A percentile compares a stretch with the other conserved stretches of the same genome.
phyloP scores from a whole-genome alignment of 2,888 invertebrate species.

The Chorisops tibialis region DNA sequence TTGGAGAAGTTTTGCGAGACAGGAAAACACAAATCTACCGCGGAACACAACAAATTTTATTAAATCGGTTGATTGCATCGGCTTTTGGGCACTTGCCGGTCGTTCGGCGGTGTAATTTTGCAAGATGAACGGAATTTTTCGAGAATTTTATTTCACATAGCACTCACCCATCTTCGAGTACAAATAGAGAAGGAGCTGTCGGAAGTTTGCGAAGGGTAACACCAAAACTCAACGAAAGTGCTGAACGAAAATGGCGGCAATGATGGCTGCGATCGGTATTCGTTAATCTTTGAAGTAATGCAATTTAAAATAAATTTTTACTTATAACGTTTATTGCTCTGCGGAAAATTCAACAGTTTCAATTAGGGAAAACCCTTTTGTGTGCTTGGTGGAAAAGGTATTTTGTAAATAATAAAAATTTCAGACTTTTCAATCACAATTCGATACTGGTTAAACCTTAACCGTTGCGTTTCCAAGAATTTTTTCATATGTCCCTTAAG shows the following conservation, averaged over 20 bases:
- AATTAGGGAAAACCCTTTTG: no score
- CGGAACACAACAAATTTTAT: not conserved
- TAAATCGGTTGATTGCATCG: not conserved
- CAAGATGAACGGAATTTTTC: constrained; percentile 47
- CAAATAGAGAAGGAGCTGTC: constrained; percentile 58
- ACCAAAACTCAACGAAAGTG: constrained; percentile 9
- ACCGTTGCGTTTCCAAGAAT: no score
- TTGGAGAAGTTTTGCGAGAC: no score
- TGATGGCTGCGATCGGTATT: constrained; percentile 5
- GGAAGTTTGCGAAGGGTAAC: constrained; percentile 18
- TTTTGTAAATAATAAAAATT: no score
- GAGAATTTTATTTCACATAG: constrained; percentile 40
- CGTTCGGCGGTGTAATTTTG: not conserved
- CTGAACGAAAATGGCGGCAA: not conserved
- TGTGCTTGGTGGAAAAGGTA: no score
- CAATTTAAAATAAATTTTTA: no score
- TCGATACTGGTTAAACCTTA: no score
- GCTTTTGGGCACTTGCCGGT: not conserved
- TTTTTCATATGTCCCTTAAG: no score
- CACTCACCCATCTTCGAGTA: constrained; percentile 69
- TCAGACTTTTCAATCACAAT: no score
- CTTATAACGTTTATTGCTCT: no score
- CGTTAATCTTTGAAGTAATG: not conserved
- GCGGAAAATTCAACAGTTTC: no score
- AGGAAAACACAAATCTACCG: not conserved